Base-by-base conservation (phyloP, 2,797 vertebrate species). In the Hemibagrus guttatus region DNA sequence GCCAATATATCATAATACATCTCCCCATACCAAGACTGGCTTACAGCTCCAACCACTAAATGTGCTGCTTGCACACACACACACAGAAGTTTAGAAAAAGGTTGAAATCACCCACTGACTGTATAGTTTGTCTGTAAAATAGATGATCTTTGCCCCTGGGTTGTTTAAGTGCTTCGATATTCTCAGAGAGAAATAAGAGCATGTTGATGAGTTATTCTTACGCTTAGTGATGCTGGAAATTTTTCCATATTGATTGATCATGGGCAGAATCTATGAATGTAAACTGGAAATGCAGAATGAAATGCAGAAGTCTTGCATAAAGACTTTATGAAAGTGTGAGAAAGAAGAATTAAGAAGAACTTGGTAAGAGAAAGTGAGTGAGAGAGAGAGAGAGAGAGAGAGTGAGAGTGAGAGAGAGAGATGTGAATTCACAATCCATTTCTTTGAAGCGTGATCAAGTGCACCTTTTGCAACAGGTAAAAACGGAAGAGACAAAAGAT, bases 1-100 rank as follows among this genome's bases (percentile, higher is more conserved):
- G 61, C 66, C 81, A 61, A 83, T 89, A 84, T 69, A 89, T 89
- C 78, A 82, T 85, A 90, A 89, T 86, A 68, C 79, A 85, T 85
- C 54, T 80, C 78, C 11, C 69, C 58, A 49, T 59, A 59, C 72
- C 54, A 64, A 83, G 58, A 49, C 28, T 39, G 21, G 69, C 66
- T n/a, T n/a, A 23, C 3, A 78, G 84, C 23, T 54, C 26, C 16
- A 69, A 59, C 52, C 31, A 35, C 21, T 72, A 81, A 68, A 71
- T 68, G 39, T n/a, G 63, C 35, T n/a, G 49, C 82, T 82, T 63
- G 21, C 79, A 83, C 42, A 49, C 14, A 54, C 28, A n/a, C 35
- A 39, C 4, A 39, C 31, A 19, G 46, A 1, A 39, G 46, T 17
- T 23, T 81, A 28, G 46, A 56, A 72, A 56, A 52, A 46, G 46